Evolutionary conservation across 2,888 invertebrate genomes (phyloP).

Genomic region (Dynastes tityus): DNA sequence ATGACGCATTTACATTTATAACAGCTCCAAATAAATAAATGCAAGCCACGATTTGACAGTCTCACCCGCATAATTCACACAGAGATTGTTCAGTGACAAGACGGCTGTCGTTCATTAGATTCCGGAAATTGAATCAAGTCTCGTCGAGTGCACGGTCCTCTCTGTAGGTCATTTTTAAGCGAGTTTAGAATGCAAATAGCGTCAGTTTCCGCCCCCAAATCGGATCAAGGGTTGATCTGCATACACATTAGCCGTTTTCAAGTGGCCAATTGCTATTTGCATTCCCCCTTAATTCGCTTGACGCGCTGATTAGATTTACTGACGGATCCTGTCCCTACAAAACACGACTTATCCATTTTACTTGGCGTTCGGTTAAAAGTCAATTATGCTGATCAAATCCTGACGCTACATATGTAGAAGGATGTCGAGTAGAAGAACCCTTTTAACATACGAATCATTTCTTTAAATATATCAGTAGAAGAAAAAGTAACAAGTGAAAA

Average conservation of each 20-base stretch:
- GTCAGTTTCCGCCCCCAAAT: slow-evolving; percentile 62
- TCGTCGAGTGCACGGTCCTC: slow-evolving; percentile 59
- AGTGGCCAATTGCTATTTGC: slow-evolving; percentile 70
- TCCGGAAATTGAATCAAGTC: slow-evolving; percentile 65
- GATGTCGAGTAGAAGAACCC: slow-evolving; percentile 39
- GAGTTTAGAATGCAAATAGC: slow-evolving; percentile 51
- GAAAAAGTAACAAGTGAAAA: slow-evolving; percentile 21
- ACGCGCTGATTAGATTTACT: slow-evolving; percentile 67
- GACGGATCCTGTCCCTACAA: slow-evolving; percentile 59
- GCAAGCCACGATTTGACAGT: slow-evolving; percentile 46
- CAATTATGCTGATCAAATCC: slow-evolving; percentile 65
- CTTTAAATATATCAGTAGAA: slow-evolving; percentile 28
- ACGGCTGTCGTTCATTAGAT: slow-evolving; percentile 61
- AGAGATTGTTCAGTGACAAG: slow-evolving; percentile 49
- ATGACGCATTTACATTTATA: slow-evolving; percentile 37
- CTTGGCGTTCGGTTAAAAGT: slow-evolving; percentile 71
- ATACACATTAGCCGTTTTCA: slow-evolving; percentile 63
- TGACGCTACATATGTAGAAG: slow-evolving; percentile 47
- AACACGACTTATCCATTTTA: slow-evolving; percentile 71
- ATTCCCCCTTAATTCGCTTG: slow-evolving; percentile 58
- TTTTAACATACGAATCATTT: slow-evolving; percentile 25
- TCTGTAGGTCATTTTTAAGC: slow-evolving; percentile 54
- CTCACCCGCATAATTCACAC: slow-evolving; percentile 49
- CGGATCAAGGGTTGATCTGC: slow-evolving; percentile 66
- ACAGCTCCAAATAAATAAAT: slow-evolving; percentile 48